Base-by-base conservation (phyloP, 2,113 vertebrate genomes). In the Syrmaticus mikado region DNA sequence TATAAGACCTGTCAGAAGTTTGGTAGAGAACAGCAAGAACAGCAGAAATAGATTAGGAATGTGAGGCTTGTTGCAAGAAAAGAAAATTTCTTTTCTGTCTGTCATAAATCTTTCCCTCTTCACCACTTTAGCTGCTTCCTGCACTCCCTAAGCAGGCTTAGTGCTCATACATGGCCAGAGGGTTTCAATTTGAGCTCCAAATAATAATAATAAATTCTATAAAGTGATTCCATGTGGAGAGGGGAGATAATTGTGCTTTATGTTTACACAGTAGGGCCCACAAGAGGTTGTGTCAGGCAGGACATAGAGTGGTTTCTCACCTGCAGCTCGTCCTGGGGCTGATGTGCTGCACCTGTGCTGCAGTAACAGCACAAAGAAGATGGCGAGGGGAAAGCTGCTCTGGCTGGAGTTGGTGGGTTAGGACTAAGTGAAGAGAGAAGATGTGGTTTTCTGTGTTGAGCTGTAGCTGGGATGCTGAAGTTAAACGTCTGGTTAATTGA, bases 41-140 rank as follows among this genome's bases (percentile, higher is more conserved):
- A 92, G 90, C 62, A 82, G 94, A 91, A 95, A 84, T 84, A 91
- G 68, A 92, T 93, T 95, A 90, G 46, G 19, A 77, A 93, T 89
- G 65, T 76, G 75, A 68, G 82, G 57, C 73, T 82, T 62, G 50
- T 85, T 89, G 60, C 73, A 85, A 52, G 92, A 93, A 97, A 96
- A 88, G 77, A 86, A 82, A 93, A 82, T 89, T 65, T 87, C 52
- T 75, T 90, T 94, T 90, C 72, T 83, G 61, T 68, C 85, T 92
- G 25, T 81, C 70, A 80, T 95, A 96, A 95, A 95, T 94, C 94
- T 92, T 89, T 74, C 52, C 76, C 58, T 95, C 75, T 82, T 94
- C 85, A 87, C 94, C 79, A 94, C 81, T 93, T 93, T 82, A 71
- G 92, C 85, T 71, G 75, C 78, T 89, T 90, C 90, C 87, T 91